Evolutionary conservation across 2,113 vertebrate species (phyloP), one percentile per base, ranked within the genome.

Genomic region (Arothron firmamentum): DNA sequence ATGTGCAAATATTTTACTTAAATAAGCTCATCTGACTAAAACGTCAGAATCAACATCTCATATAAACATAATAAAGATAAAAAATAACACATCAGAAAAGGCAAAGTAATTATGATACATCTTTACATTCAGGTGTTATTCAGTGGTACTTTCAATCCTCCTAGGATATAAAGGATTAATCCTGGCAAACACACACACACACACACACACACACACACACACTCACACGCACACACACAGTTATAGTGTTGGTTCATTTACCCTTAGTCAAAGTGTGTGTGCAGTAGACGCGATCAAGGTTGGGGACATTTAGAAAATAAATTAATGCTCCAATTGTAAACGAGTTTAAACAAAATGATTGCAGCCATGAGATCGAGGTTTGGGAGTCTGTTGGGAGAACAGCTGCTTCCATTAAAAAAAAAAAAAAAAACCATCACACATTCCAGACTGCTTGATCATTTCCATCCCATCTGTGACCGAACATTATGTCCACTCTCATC

Each of bases 1-100:
- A 45, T 67, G 54, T 84, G 60, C 43, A 78, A 65, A 20, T 31
- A 18, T 59, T 87, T 91, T 87, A 81, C 81, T 88, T 90, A 87
- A 90, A 90, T 87, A 89, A 81, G 55, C 72, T 82, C 74, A 10
- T 85, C 91, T 88, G 90, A 91, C 91, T 92, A 92, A 81, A 92
- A 92, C 90, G 88, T 73, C 91, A 92, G 89, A 88, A 82, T 79
- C 31, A 69, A 78, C 34, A 59, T 19, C 70, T 28, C 57, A 80
- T 77, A 78, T 66, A 65, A 67, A 84, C 73, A 81, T 13, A 67
- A 67, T 75, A 41, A 66, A 72, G 52, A 71, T 80, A 82, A 78
- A 21, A 69, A 74, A 82, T 67, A 58, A 68, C 52, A 80, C 68
- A 25, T 70, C 65, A 62, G 69, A 83, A 74, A 75, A 25, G 50